Conservation (phyloP, 2,888 invertebrate species). For the Tuberolachnus salignus region DNA sequence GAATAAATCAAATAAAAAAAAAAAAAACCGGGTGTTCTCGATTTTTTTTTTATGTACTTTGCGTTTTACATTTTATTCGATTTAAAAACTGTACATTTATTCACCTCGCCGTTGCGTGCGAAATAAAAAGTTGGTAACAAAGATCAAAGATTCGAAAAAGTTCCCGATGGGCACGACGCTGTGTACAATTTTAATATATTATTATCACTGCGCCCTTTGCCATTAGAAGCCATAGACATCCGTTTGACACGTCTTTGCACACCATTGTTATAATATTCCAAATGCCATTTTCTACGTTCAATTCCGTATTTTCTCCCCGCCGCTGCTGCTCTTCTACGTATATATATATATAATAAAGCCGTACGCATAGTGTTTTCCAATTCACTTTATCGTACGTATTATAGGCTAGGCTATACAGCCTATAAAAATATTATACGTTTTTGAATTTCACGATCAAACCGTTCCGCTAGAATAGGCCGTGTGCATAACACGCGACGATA, state of each 20-base stretch:
- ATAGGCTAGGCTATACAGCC: not conserved
- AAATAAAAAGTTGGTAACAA: conserved; percentile 22
- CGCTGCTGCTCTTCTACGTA: not conserved
- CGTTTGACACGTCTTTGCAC: conserved; percentile 31
- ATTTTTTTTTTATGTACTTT: too few relatives aligned
- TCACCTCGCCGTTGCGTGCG: not conserved
- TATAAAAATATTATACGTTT: conserved; percentile 35
- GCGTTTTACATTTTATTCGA: not conserved
- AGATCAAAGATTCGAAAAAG: conserved; percentile 48
- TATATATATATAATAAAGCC: not conserved
- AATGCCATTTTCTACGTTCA: conserved; percentile 45
- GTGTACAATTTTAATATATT: conserved; percentile 48
- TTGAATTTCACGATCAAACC: conserved; percentile 26
- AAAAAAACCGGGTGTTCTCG: too few relatives aligned
- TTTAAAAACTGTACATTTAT: conserved; percentile 35
- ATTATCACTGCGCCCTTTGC: conserved; percentile 7
- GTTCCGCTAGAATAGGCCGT: conserved; percentile 15
- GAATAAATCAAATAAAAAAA: conserved; percentile 12
- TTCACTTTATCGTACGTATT: conserved; percentile 24
- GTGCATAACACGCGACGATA: conserved; percentile 3
- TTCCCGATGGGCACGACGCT: conserved; percentile 17
- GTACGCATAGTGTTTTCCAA: conserved; percentile 45
- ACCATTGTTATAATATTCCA: conserved; percentile 51
- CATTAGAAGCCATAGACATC: conserved; percentile 37
- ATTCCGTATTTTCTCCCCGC: conserved; percentile 19